These are phyloP conservation scores for Tipula lateralis DNA, from an alignment of 2,888 invertebrate species.

Conservation along the genomic window DNA sequence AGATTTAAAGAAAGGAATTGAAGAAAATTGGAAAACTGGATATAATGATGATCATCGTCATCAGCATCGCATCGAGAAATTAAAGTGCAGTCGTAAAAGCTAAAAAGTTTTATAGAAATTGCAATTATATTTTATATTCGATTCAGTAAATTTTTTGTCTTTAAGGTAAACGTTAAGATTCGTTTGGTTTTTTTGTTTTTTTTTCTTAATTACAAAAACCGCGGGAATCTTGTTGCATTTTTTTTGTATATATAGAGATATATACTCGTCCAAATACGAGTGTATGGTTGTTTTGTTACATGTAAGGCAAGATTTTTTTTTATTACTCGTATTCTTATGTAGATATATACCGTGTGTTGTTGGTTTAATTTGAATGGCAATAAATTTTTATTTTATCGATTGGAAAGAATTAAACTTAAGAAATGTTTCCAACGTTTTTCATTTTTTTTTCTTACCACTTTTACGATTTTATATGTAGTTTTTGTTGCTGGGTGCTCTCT, in stretches of 20 bases:
- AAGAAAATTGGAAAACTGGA: constrained; percentile 19
- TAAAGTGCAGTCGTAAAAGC: constrained; percentile 6
- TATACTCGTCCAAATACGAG: not conserved
- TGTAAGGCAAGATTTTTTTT: not conserved
- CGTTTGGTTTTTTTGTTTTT: not conserved
- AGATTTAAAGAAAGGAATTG: constrained; percentile 24
- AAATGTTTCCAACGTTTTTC: not conserved
- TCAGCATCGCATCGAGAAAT: constrained; percentile 11
- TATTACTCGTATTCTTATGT: not conserved
- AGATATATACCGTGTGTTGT: not conserved
- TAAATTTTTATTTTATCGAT: constrained; percentile 19
- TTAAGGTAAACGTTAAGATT: constrained; percentile 12
- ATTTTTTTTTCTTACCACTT: not conserved
- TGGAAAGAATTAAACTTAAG: not conserved
- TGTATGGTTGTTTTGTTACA: not conserved
- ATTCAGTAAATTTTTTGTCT: not conserved
- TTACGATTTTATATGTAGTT: not conserved
- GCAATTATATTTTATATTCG: constrained; percentile 24
- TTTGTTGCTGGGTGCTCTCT: not conserved
- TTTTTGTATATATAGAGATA: not conserved
- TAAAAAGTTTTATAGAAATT: constrained; percentile 24
- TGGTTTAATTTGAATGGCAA: constrained; percentile 19
- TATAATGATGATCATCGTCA: constrained; percentile 15
- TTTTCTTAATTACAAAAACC: constrained; percentile 15
- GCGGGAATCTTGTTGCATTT: not conserved